These are phyloP conservation scores for Harpegnathos saltator DNA, from an alignment of 1,140 invertebrate species.

Conservation along the genomic window DNA sequence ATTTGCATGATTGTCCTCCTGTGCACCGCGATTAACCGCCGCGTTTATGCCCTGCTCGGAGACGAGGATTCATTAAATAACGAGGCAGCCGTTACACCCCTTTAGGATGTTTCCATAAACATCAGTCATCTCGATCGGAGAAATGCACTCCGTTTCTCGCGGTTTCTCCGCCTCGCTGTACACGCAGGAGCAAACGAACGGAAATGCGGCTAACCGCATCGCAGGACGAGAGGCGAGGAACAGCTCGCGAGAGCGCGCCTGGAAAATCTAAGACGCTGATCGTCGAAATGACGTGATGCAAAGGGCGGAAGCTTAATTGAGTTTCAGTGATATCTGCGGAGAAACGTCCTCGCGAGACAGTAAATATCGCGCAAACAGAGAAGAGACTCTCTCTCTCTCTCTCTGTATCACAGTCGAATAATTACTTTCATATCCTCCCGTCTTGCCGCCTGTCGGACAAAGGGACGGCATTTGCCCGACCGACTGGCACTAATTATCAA, in stretches of 20 bases:
- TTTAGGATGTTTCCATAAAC: not conserved
- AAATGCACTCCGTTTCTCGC: too few species aligned
- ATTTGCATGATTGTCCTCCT: not conserved
- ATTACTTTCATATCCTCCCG: conserved; percentile 14
- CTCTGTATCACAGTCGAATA: conserved; percentile 15
- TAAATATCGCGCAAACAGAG: conserved; percentile 9
- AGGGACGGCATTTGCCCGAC: conserved; percentile 16
- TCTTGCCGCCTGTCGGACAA: conserved; percentile 7
- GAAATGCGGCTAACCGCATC: not conserved
- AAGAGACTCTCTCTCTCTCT: too few species aligned
- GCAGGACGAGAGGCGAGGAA: not conserved
- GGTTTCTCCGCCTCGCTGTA: not conserved
- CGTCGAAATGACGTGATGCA: not conserved
- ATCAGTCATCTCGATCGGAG: not conserved
- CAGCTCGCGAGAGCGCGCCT: not conserved
- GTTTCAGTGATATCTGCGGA: not conserved
- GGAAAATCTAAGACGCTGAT: not conserved
- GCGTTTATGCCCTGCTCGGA: not conserved
- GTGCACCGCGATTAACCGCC: not conserved
- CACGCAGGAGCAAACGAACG: not conserved
- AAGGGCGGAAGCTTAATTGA: not conserved
- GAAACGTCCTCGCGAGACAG: not conserved
- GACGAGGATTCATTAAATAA: not conserved
- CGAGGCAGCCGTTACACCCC: not conserved
- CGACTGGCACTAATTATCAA: conserved; percentile 53